Conservation (phyloP, 2,113 vertebrate species). For the Phaethon lepturus region DNA sequence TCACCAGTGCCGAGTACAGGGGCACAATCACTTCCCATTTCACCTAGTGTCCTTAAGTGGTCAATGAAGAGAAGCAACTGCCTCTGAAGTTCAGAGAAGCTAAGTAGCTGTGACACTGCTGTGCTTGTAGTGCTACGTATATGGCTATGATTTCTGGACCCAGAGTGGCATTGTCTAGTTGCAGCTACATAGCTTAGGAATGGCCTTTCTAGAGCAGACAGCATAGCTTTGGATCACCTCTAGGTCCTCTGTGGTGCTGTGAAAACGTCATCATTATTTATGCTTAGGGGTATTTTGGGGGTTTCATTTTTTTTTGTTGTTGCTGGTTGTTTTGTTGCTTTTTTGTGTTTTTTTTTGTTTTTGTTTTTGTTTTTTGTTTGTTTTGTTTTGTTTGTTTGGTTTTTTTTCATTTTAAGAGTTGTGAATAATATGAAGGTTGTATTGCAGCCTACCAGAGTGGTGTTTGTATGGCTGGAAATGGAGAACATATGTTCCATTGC, state of each 20-base stretch:
- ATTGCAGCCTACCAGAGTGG: background rate
- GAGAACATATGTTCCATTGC: rapidly evolving
- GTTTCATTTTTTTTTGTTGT: background rate
- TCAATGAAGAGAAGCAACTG: background rate
- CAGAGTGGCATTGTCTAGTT: background rate
- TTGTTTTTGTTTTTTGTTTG: background rate
- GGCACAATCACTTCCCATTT: background rate
- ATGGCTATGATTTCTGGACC: background rate
- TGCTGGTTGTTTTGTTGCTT: background rate
- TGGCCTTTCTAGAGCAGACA: background rate
- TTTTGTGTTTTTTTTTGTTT: background rate
- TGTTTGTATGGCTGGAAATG: background rate
- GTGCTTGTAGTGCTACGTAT: background rate
- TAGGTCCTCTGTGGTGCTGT: background rate
- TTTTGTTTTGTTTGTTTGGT: too few relatives aligned
- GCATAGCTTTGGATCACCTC: background rate
- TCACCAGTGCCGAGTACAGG: too few relatives aligned
- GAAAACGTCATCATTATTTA: background rate
- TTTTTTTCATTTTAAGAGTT: background rate
- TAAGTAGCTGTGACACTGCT: background rate
- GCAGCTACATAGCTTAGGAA: background rate
- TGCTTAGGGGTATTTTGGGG: background rate
- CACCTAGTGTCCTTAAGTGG: background rate
- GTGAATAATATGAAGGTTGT: background rate
- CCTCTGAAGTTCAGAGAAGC: background rate